phyloP scores from a whole-genome alignment of 2,113 vertebrate species.

The Eulemur rufifrons region DNA sequence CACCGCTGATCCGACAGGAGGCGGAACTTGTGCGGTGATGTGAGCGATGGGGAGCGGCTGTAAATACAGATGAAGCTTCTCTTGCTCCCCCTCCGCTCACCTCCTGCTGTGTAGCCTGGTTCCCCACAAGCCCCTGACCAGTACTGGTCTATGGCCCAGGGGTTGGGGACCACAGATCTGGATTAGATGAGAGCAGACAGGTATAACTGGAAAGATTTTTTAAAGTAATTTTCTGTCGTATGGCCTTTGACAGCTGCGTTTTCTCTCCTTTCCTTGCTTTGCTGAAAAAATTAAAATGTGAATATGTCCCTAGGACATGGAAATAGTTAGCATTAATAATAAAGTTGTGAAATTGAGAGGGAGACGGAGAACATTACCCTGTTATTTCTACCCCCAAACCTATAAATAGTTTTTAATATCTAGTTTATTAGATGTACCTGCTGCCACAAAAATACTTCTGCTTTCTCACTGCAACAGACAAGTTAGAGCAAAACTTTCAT shows the following conservation, averaged over 20 bases:
- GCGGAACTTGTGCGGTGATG: too few relatives aligned
- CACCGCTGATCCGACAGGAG: too few relatives aligned
- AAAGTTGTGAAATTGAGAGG: background rate
- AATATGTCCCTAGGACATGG: background rate
- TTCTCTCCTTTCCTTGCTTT: slow-evolving; percentile 14
- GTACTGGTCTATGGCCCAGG: too few relatives aligned
- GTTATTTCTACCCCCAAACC: background rate
- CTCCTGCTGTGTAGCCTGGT: too few relatives aligned
- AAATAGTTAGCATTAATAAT: background rate
- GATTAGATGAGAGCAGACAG: background rate
- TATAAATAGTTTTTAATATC: background rate
- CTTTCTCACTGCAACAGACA: background rate
- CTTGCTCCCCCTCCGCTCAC: too few relatives aligned
- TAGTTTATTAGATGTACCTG: background rate
- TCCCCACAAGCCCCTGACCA: too few relatives aligned
- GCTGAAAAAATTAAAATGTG: background rate
- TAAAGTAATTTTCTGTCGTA: slow-evolving; percentile 40
- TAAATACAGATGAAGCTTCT: too few relatives aligned
- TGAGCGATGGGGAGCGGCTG: too few relatives aligned
- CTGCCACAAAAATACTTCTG: background rate
- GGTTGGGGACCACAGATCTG: too few relatives aligned
- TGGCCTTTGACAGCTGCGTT: background rate
- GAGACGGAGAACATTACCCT: background rate
- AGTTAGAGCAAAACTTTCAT: slow-evolving; percentile 4
- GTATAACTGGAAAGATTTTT: slow-evolving; percentile 6